Evolutionary conservation across 2,797 vertebrate species (phyloP), one percentile per base, ranked within the genome.

Genomic region (Pangasius sanitwongsei): DNA sequence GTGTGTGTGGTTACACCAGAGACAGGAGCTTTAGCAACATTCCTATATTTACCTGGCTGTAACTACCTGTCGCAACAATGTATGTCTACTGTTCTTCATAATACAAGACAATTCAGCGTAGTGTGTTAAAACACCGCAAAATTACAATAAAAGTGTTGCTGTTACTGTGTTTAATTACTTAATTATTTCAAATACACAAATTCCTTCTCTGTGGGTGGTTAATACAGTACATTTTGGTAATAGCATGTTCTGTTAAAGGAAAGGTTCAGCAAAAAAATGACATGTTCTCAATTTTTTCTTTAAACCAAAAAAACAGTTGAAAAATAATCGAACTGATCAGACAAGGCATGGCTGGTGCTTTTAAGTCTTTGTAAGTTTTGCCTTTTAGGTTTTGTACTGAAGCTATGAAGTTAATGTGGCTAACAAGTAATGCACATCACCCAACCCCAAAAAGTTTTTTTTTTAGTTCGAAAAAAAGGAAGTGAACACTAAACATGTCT

Each of bases 1-100:
- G 81, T 90, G 41, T 59, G 18, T 67, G 61, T 31, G 37, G 63
- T 69, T 67, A 67, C 8, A 84, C 61, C 83, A 69, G 4, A 37
- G 37, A 41, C 50, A 80, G 53, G 15, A 34, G 50, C 18, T 59
- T 11, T 23, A 59, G n/a, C 7, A 53, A 6, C 0, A 15, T 12
- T 23, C 61, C 9, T 67, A 67, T 69, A 23, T 50, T 83, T 34
- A 84, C 83, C 83, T 84, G 61, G 0, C 28, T 50, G 83, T 50
- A 50, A 53, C 28, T 6, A 67, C 41, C 61, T 65, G 82, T 48
- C 59, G 25, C 41, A 44, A 41, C 31, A 82, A 55, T 12, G 55
- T 25, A 6, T 41, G 9, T 20, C 34, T 61, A 15, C 4, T 61
- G 55, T 41, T 82, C 31, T 34, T 57, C 7, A 57, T 57, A 31